Base-by-base conservation (phyloP, 2,888 invertebrate genomes). In the Agrotis clavis region DNA sequence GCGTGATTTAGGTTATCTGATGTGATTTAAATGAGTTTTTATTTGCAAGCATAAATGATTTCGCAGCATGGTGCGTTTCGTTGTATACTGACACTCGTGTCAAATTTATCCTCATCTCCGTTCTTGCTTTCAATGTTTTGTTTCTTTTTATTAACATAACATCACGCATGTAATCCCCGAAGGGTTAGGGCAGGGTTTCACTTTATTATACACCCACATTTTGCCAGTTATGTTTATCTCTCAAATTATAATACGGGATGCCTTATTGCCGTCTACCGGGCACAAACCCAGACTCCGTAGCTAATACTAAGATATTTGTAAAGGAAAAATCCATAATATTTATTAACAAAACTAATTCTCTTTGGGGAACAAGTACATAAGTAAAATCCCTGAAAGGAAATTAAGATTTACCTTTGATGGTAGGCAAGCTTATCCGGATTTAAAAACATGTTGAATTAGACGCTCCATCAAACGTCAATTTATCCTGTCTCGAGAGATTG, bases 381-480 rank as follows among this genome's bases (percentile, higher is more conserved):
- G 13, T 61, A 18, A 57, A 75, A 57, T 61, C 51, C 71, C 14
- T 57, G 11, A 30, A 70, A 67, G 54, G 19, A 76, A 79, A 80
- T 84, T 64, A 74, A 71, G 50, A 74, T 72, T 74, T 50, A 48
- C 63, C 59, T 70, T 65, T 66, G 73, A 71, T 54, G 62, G 41
- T 54, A 71, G 56, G 64, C 41, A 54, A 48, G 64, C 45, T 77
- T 67, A 81, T 72, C 71, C 76, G 68, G 74, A 74, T 76, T 81
- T 74, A 63, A 71, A 77, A 84, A 59, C 69, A 77, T 72, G 64
- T 82, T 69, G 59, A 67, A 71, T 62, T 25, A 61, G 60, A 61
- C 67, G 67, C 51, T 63, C 70, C 79, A 74, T 84, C 74, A 71
- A 67, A 70, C 57, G 65, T 62, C 59, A 70, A 77, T 78, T 75